Evolutionary conservation across 2,888 invertebrate genomes (phyloP).

Genomic region (Dione juno): DNA sequence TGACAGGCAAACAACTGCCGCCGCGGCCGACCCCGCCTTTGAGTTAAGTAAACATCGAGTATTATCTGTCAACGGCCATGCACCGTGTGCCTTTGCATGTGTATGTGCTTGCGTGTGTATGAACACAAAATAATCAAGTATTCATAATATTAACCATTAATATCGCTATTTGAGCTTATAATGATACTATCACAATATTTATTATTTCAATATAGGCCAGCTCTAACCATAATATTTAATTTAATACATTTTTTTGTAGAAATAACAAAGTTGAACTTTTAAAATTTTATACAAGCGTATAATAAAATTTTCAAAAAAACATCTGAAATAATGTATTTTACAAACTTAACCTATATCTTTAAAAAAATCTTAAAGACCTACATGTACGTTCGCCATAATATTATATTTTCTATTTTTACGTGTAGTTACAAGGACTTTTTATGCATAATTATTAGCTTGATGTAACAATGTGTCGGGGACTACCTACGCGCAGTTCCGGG

Average conservation of each 20-base stretch:
- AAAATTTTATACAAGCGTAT: background rate
- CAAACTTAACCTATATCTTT: background rate
- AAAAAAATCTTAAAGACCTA: background rate
- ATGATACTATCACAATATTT: slow-evolving; percentile 48
- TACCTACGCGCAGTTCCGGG: slow-evolving; percentile 74
- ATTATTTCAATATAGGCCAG: slow-evolving; percentile 62
- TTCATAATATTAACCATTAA: slow-evolving; percentile 69
- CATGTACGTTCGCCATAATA: background rate
- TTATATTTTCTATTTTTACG: background rate
- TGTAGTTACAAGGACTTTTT: background rate
- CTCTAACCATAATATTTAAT: slow-evolving; percentile 40
- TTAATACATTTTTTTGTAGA: slow-evolving; percentile 21
- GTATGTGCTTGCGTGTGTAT: slow-evolving; percentile 62
- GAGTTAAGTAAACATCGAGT: slow-evolving; percentile 82
- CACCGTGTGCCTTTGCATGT: slow-evolving; percentile 63
- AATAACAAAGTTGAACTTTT: background rate
- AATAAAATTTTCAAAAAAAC: background rate
- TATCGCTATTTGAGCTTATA: slow-evolving; percentile 37
- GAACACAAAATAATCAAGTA: slow-evolving; percentile 70
- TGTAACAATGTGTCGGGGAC: slow-evolving; percentile 57
- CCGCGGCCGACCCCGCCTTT: slow-evolving; percentile 73
- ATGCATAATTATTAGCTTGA: slow-evolving; percentile 13
- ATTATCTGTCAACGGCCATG: slow-evolving; percentile 83
- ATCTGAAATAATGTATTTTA: background rate
- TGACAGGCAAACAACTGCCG: slow-evolving; percentile 55